Evolutionary conservation across 1,140 invertebrate species (phyloP).

Genomic region (Drosophila tani): DNA sequence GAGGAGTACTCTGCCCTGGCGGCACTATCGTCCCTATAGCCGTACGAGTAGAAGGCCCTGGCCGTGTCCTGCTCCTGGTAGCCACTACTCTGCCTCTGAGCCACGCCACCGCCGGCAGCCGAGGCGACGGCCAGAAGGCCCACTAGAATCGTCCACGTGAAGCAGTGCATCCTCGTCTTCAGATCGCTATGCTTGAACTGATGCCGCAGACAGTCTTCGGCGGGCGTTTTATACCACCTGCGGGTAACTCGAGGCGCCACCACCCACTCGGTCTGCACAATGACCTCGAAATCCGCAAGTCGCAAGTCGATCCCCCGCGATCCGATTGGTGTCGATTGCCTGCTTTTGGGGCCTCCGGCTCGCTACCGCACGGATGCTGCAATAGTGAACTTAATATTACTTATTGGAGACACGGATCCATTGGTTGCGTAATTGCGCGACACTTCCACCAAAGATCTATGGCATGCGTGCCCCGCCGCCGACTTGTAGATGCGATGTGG

Average conservation of each 20-base stretch:
- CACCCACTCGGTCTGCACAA: slow-evolving; percentile 59
- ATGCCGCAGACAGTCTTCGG: slow-evolving; percentile 40
- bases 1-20: slow-evolving; percentile 88
- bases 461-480: too few relatives aligned
- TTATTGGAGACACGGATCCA: slow-evolving; percentile 51
- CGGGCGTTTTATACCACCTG: slow-evolving; percentile 65
- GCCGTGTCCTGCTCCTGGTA: slow-evolving; percentile 88
- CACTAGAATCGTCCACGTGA: slow-evolving; percentile 39
- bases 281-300: slow-evolving; percentile 68
- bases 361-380: slow-evolving; percentile 52
- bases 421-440: slow-evolving; percentile 54
- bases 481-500: background rate
- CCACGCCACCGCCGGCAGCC: slow-evolving; percentile 26
- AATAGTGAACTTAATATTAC: slow-evolving; percentile 75
- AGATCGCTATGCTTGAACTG: slow-evolving; percentile 53
- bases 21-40: slow-evolving; percentile 88
- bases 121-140: slow-evolving; percentile 36
- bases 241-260: slow-evolving; percentile 56
- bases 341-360: slow-evolving; percentile 5
- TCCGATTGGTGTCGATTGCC: slow-evolving; percentile 55
- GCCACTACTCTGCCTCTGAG: slow-evolving; percentile 55
- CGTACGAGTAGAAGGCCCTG: slow-evolving; percentile 89
- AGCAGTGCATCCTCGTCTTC: slow-evolving; percentile 59
- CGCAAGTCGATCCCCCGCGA: slow-evolving; percentile 26
- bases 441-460: slow-evolving; percentile 20